These are phyloP conservation scores for Picus viridis DNA, from an alignment of 2,797 vertebrate species.

Conservation along the genomic window DNA sequence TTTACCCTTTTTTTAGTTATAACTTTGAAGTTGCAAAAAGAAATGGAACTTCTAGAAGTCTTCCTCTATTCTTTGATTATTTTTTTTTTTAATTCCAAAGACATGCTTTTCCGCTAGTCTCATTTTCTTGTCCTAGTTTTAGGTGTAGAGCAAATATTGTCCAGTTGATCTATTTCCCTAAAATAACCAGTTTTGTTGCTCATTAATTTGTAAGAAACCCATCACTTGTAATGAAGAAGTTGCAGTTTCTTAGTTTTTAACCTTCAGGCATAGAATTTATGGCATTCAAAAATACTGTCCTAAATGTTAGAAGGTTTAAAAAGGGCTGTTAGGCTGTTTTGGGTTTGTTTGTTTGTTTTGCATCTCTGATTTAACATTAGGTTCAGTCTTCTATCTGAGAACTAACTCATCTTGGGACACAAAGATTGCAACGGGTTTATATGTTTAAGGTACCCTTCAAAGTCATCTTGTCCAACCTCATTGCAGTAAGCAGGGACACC, in stretches of 20 bases:
- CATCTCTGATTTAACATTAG: rapidly evolving
- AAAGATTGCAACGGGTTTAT: too few species aligned
- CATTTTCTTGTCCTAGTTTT: not conserved
- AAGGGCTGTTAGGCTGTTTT: not conserved
- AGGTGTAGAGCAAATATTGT: not conserved
- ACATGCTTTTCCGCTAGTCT: not conserved
- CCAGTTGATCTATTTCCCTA: not conserved
- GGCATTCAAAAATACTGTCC: rapidly evolving
- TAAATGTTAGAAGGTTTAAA: not conserved
- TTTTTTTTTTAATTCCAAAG: not conserved
- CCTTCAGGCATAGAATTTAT: not conserved
- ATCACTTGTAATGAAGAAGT: not conserved
- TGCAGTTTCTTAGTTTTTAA: not conserved
- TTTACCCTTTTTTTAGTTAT: not conserved
- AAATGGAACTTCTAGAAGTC: not conserved
- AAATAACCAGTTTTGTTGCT: not conserved
- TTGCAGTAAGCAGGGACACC: too few species aligned
- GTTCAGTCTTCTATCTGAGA: not conserved
- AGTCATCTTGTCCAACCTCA: too few species aligned
- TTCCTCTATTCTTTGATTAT: not conserved
- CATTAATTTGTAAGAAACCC: not conserved
- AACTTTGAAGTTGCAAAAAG: not conserved
- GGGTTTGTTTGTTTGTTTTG: not conserved
- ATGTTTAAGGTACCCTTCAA: too few species aligned
- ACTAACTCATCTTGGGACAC: too few species aligned